Evolutionary conservation across 1,140 invertebrate species (phyloP).

Genomic region (Nephila pilipes): DNA sequence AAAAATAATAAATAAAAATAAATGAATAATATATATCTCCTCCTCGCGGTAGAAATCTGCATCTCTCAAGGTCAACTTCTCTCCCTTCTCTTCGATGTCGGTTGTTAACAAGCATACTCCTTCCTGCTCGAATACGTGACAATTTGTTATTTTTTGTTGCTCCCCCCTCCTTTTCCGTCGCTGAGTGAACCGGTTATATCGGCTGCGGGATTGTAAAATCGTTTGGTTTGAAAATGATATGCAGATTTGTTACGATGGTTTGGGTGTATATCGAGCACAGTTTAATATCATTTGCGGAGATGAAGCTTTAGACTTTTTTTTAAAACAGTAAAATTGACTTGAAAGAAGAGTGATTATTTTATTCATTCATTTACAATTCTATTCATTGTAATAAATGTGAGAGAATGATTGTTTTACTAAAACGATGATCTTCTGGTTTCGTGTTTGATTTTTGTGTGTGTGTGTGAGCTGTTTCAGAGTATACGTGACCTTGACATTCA

Average conservation of each 20-base stretch:
- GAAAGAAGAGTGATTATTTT: too few relatives aligned
- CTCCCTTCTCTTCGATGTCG: background rate
- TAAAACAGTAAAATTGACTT: background rate
- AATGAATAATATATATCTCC: background rate
- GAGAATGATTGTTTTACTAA: too few relatives aligned
- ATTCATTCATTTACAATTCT: too few relatives aligned
- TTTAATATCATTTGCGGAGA: background rate
- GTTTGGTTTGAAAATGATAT: background rate
- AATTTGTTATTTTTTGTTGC: background rate
- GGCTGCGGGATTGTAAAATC: constrained; percentile 11
- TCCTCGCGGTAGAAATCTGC: constrained; percentile 27
- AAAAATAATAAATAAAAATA: background rate
- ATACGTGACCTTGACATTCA: too few relatives aligned
- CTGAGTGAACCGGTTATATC: constrained; percentile 46
- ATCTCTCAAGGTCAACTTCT: background rate
- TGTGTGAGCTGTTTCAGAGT: too few relatives aligned
- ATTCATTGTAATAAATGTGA: too few relatives aligned
- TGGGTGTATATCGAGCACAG: background rate
- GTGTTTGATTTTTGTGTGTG: too few relatives aligned
- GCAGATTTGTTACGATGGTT: background rate
- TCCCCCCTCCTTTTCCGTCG: background rate
- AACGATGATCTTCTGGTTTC: too few relatives aligned
- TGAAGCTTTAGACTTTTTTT: background rate
- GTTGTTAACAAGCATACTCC: constrained; percentile 42
- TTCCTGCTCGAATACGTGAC: constrained; percentile 48